Evolutionary conservation across 2,113 vertebrate genomes (phyloP).

Genomic region (Merops nubicus): DNA sequence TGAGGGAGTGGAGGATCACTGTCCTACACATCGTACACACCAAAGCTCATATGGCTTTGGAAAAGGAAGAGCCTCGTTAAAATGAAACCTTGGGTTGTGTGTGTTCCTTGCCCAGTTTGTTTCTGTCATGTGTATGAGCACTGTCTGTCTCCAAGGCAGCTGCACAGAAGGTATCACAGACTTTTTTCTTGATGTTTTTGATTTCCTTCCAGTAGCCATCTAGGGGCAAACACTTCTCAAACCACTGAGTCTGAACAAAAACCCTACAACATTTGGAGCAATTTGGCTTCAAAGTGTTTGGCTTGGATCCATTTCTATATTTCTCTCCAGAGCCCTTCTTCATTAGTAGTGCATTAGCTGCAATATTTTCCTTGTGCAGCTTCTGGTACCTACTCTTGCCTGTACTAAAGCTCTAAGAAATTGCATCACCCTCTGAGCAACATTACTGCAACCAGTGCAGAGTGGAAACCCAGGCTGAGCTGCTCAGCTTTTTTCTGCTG

Average conservation of each 20-base stretch:
- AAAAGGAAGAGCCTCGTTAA: background rate
- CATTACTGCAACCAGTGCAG: background rate
- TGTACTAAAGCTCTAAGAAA: background rate
- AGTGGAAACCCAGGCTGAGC: background rate
- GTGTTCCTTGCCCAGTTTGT: background rate
- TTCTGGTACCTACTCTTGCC: background rate
- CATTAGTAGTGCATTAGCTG: background rate
- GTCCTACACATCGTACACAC: background rate
- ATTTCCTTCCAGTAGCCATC: background rate
- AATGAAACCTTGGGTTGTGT: background rate
- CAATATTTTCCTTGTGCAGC: background rate
- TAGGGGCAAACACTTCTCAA: background rate
- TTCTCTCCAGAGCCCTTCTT: slow-evolving; percentile 10
- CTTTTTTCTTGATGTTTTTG: background rate
- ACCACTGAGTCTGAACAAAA: slow-evolving; percentile 14
- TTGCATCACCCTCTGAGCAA: background rate
- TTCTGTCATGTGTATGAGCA: background rate
- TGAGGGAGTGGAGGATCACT: background rate
- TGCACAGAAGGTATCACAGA: background rate
- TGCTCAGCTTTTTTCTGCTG: background rate
- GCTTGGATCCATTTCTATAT: slow-evolving; percentile 21
- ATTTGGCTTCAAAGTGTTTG: slow-evolving; percentile 27
- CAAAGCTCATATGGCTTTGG: background rate
- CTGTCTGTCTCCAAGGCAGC: background rate
- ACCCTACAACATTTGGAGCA: background rate